Evolutionary conservation across 2,888 invertebrate species (phyloP).

Genomic region (Polylopha cassiicola): DNA sequence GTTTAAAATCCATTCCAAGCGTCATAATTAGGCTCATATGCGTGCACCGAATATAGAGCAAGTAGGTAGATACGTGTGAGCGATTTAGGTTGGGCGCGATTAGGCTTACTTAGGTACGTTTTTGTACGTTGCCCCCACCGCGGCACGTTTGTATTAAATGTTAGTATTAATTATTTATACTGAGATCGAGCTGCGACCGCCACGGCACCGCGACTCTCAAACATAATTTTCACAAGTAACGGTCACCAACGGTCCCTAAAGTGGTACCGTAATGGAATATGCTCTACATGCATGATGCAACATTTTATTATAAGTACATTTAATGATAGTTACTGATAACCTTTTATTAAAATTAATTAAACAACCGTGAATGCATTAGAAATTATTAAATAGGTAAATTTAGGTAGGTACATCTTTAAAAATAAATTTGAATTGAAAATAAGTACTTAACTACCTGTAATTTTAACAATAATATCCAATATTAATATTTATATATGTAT

Average conservation of each 20-base stretch:
- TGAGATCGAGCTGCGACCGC: slow-evolving; percentile 25
- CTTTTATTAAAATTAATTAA: background rate
- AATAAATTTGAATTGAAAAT: too few species aligned
- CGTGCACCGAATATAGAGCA: slow-evolving; percentile 9
- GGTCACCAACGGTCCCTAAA: slow-evolving; percentile 28
- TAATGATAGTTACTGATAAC: too few species aligned
- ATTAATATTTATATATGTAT: too few species aligned
- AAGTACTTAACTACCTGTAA: too few species aligned
- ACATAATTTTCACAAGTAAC: slow-evolving; percentile 35
- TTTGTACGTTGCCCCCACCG: slow-evolving; percentile 39
- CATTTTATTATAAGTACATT: too few species aligned
- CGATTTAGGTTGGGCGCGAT: slow-evolving; percentile 16
- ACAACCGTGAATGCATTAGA: too few species aligned
- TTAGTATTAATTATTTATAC: slow-evolving; percentile 32
- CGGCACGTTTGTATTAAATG: slow-evolving; percentile 23
- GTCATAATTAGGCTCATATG: too few species aligned
- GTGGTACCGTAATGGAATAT: slow-evolving; percentile 22
- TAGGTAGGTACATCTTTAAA: too few species aligned
- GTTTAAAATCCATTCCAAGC: too few species aligned
- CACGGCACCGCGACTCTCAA: slow-evolving; percentile 29
- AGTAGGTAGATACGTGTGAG: too few species aligned
- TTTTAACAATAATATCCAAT: too few species aligned
- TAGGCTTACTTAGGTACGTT: slow-evolving; percentile 22
- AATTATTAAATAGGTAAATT: too few species aligned
- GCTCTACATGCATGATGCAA: slow-evolving; percentile 30